Evolutionary conservation across 2,888 invertebrate genomes (phyloP), one percentile per base, ranked within the genome.

Genomic region (Teinopalpus imperialis): DNA sequence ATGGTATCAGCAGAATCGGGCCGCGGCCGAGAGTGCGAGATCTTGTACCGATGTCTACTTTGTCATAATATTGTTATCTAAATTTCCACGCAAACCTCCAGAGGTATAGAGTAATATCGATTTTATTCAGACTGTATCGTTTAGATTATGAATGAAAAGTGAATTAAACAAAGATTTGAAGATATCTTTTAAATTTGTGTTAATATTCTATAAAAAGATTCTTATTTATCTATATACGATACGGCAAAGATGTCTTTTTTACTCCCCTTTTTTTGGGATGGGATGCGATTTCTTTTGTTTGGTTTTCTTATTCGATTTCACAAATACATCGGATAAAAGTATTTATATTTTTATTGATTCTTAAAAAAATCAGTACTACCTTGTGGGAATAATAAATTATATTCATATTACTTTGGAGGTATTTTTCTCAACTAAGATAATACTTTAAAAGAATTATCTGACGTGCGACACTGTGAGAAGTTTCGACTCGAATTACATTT

Each of bases 1-100:
- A 74, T 68, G 70, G 68, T 66, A 67, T 66, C 63, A 64, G 54
- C 57, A 49, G 36, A 53, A 59, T 52, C 54, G 51, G 53, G 49
- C 29, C 10, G 23, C 23, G 10, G 29, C 21, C 30, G 30, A 29
- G 46, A 47, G 41, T 41, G 41, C 43, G 23, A 37, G 29, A 30
- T 41, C 46, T 47, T 47, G 42, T 48, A 43, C 20, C 23, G 12
- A 3, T 36, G 37, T 48, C 42, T 36, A 47, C 53, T 52, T 50
- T 58, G 54, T 52, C 48, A 52, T 57, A 54, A 59, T 56, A 50
- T 46, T 53, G 54, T 56, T 49, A 49, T 49, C 44, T 56, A 48
- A 54, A 43, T 48, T 21, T 46, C 32, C 44, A 36, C 26, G 45
- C 27, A 26, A 39, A 40, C 39, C 26, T 14, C 20, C 39, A 27